Evolutionary conservation across 2,113 vertebrate species (phyloP), one percentile per base, ranked within the genome.

Genomic region (Opisthocomus hoazin): DNA sequence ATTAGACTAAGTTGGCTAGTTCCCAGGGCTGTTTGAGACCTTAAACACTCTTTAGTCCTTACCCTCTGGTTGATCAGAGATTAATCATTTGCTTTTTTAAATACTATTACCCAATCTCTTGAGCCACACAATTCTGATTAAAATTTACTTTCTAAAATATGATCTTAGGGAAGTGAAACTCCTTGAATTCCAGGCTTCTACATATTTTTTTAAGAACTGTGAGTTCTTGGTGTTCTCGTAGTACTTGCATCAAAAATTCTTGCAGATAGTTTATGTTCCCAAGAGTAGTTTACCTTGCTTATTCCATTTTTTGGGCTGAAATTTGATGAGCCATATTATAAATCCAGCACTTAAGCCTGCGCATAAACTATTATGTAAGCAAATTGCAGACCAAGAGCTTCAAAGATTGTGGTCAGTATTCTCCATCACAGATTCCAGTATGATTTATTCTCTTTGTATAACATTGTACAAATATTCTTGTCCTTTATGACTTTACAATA

Each of bases 41-140:
- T 96, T 91, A 93, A 96, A 94, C 96, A 95, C 93, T 97, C 94
- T 93, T 96, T 93, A 95, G 87, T 91, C 90, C 76, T 94, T 96
- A 75, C 74, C 36, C 69, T 93, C 53, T 95, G 66, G 89, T 84
- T 94, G 88, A 97, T 95, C 95, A 85, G 70, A 96, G 90, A 97
- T 94, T 95, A 95, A 96, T 93, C 87, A 73, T 87, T 94, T 94
- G 90, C 76, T 97, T 96, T 97, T 95, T 97, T 1, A 97, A 97
- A 97, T 84, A 89, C 93, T 88, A 73, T 95, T 96, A 91, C 93
- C 83, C 87, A 96, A 94, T 94, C 80, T 94, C 58, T 93, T 91
- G 85, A 96, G 74, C 92, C 54, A 94, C 45, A 15, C 75, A 91
- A 87, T 94, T 82, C 87, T 63, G 83, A 91, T 94, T 94, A 92